Conservation (phyloP, 2,888 invertebrate genomes). For the Chrysolina haemoptera region DNA sequence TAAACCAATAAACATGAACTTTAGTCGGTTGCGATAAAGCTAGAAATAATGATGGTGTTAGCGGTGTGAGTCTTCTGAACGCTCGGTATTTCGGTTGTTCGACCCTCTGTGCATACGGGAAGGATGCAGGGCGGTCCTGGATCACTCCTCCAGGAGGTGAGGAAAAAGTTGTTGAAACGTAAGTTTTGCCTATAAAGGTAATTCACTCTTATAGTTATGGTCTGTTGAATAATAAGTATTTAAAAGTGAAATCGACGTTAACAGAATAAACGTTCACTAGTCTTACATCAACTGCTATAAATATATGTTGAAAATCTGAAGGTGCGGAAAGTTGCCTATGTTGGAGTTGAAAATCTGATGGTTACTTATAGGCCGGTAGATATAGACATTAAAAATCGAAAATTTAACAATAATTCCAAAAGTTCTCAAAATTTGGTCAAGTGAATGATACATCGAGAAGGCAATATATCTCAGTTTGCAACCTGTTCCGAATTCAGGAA, state of each 20-base stretch:
- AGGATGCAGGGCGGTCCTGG: slow-evolving; percentile 13
- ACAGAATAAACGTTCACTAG: too few species aligned
- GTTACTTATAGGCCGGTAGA: too few species aligned
- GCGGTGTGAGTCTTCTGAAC: not conserved
- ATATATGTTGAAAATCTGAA: not conserved
- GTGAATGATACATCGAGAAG: too few species aligned
- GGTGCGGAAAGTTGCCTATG: too few species aligned
- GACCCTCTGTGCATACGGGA: not conserved
- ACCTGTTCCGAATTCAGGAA: too few species aligned
- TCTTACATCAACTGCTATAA: slow-evolving; percentile 1
- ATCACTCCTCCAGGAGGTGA: slow-evolving; percentile 26
- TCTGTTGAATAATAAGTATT: not conserved
- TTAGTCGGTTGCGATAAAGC: slow-evolving; percentile 1
- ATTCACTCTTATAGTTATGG: not conserved
- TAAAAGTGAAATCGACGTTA: too few species aligned
- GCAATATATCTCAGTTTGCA: too few species aligned
- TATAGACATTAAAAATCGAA: too few species aligned
- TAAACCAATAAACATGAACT: slow-evolving; percentile 26
- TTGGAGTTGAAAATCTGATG: not conserved
- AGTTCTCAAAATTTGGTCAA: too few species aligned
- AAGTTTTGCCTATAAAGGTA: slow-evolving; percentile 2
- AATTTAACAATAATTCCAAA: too few species aligned
- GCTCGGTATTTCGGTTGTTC: slow-evolving; percentile 5
- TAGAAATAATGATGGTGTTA: slow-evolving; percentile 1
- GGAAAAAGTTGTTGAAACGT: slow-evolving; percentile 31